phyloP scores from a whole-genome alignment of 2,888 invertebrate species.

The Acanthacorydalis orientalis region DNA sequence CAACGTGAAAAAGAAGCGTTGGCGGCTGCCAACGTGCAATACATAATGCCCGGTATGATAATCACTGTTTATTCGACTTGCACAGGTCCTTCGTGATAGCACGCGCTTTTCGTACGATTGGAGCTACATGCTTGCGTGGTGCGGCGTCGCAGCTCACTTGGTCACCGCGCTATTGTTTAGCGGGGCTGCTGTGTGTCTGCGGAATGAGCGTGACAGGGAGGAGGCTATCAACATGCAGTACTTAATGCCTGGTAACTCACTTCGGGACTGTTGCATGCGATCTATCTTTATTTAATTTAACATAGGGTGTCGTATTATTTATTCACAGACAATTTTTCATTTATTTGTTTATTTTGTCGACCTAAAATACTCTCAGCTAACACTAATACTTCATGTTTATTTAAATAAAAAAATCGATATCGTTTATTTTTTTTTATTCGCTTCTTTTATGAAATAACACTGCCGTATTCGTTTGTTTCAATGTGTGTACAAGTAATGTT shows the following conservation, averaged over 20 bases:
- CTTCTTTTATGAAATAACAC: too few relatives aligned
- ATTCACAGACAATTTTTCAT: too few relatives aligned
- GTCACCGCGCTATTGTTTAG: slow-evolving; percentile 84
- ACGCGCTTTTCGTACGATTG: slow-evolving; percentile 81
- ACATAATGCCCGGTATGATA: slow-evolving; percentile 71
- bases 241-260: slow-evolving; percentile 76
- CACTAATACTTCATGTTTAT: too few relatives aligned
- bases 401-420: too few relatives aligned
- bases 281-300: too few relatives aligned
- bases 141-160: slow-evolving; percentile 83
- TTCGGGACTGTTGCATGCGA: slow-evolving; percentile 10
- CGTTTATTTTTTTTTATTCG: too few relatives aligned
- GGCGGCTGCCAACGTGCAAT: slow-evolving; percentile 63
- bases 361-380: too few relatives aligned
- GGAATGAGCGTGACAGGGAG: slow-evolving; percentile 84
- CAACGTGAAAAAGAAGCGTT: slow-evolving; percentile 37
- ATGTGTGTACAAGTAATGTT: too few relatives aligned
- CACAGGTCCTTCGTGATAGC: slow-evolving; percentile 71
- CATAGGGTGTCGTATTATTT: too few relatives aligned
- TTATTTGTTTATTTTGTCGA: too few relatives aligned
- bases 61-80: slow-evolving; percentile 5
- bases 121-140: slow-evolving; percentile 96
- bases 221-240: slow-evolving; percentile 96
- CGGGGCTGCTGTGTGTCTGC: slow-evolving; percentile 85
- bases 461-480: too few relatives aligned